These are phyloP conservation scores for Lumbricus terrestris DNA, from an alignment of 2,888 invertebrate species.

Conservation along the genomic window DNA sequence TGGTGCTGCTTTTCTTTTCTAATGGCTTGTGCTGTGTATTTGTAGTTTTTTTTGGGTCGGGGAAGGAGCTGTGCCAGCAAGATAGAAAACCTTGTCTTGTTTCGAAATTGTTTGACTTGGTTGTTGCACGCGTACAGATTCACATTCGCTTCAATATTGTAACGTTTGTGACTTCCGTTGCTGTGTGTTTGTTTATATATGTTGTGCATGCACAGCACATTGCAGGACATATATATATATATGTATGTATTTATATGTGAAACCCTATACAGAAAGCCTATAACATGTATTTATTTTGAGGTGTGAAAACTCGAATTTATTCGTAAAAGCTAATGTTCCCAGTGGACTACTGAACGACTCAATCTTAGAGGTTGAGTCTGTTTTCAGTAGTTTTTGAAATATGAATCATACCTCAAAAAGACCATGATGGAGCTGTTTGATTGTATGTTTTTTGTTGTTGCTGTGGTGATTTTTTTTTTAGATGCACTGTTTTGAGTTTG, in stretches of 20 bases:
- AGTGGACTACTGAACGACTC: neutral
- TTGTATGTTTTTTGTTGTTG: neutral
- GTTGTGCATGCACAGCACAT: neutral
- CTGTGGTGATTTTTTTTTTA: too few relatives aligned
- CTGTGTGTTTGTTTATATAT: neutral
- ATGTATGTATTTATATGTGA: neutral
- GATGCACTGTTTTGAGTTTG: neutral
- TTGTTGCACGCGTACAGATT: neutral
- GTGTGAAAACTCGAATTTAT: neutral
- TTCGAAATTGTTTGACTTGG: neutral
- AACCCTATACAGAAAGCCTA: neutral
- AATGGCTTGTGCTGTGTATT: neutral
- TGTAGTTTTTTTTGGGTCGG: neutral
- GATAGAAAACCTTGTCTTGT: neutral
- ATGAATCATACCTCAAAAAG: neutral
- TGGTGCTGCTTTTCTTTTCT: constrained; percentile 3
- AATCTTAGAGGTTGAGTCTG: neutral
- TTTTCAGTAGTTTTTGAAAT: neutral
- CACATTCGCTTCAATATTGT: neutral
- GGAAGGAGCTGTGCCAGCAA: neutral
- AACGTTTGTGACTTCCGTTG: neutral
- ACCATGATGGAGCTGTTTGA: neutral
- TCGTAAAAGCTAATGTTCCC: neutral
- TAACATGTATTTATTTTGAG: neutral
- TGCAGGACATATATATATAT: neutral